Base-by-base conservation (phyloP, 2,888 invertebrate species). In the Alloplasta piceator region DNA sequence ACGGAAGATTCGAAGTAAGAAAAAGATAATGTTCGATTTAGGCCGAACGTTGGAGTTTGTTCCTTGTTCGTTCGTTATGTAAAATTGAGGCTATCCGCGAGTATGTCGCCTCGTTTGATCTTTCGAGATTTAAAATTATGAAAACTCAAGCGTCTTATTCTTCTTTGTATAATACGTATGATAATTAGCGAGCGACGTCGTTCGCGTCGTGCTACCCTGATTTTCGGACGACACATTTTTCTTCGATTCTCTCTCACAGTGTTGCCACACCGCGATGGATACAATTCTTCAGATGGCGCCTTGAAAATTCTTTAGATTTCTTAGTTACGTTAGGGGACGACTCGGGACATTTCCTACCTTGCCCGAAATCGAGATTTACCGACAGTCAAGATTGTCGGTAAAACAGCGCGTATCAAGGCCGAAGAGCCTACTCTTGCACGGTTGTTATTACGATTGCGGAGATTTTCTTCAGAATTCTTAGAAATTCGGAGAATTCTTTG, bases 161-260 rank as follows among this genome's bases (percentile, higher is more conserved):
- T 26, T 26, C 26, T 26, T 26, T 26, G 26, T 26, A 26, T 2
- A 6, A 38, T 39, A 52, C 9, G 9, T 60, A 9, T 43, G 60
- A 43, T 74, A 75, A 67, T 67, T 67, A 50, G 46, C 60, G 67
- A 64, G 39, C 67, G 75, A 74, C 66, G 66, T 50, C 48, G 66
- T 56, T 64, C 58, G n/a, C 70, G 72, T 80, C 67, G 61, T 70
- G 48, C 74, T 78, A 81, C 81, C 81, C 81, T 81, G 81, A 74
- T 81, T 81, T 71, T 78, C 71, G 78, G 77, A 81, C 70, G 72
- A 70, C 46, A 73, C 52, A n/a, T 16, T 26, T 48, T 41, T 38
- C 9, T 55, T 12, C 46, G 43, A 55, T 16, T 41, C 38, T 52
- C 60, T 75, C 56, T n/a, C n/a, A n/a, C n/a, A n/a, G n/a, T n/a